Base-by-base conservation (phyloP, 2,797 vertebrate genomes). In the Coluber constrictor region DNA sequence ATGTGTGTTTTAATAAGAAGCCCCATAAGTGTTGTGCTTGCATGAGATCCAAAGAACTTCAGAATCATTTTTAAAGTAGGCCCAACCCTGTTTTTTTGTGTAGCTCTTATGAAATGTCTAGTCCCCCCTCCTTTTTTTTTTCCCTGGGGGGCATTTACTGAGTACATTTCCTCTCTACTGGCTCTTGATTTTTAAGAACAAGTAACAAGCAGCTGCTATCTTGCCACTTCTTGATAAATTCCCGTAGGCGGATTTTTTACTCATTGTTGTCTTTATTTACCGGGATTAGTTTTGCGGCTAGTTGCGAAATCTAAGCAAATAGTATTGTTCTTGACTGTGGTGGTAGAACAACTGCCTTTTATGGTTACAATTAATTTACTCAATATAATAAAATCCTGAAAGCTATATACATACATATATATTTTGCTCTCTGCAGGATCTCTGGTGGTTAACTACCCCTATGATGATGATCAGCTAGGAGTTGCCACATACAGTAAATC, bases 381-480 rank as follows among this genome's bases (percentile, higher is more conserved):
- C 11, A 7, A 15, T 3, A 1, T 43, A 59, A 87, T 87, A 92
- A 86, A 90, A 66, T 60, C 47, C 86, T 90, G 93, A 63, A 94
- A 57, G 95, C 88, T 10, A 54, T 51, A 51, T 51, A 47, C 47
- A 47, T 47, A 47, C 47, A 55, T 55, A 55, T 55, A 15, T 56
- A 56, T 83, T 89, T 20, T n/a, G 0, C 96, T 94, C 83, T 89
- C 94, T 95, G 91, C 95, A 99, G 99, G 99, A 92, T 99, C 99
- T 90, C 96, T 99, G 96, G 99, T 99, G 91, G 99, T 99, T 92
- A 99, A 99, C 97, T 99, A 99, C 94, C 99, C 99, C 32, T 99
- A 97, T 37, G 99, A 99, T 93, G 98, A 99, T 1, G 97, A 98
- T 96, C 98, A 97, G 60, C 97, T 98, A 43, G 98, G 98, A 55